Conservation (phyloP, 2,797 vertebrate genomes). For the Poeciliopsis turneri region DNA sequence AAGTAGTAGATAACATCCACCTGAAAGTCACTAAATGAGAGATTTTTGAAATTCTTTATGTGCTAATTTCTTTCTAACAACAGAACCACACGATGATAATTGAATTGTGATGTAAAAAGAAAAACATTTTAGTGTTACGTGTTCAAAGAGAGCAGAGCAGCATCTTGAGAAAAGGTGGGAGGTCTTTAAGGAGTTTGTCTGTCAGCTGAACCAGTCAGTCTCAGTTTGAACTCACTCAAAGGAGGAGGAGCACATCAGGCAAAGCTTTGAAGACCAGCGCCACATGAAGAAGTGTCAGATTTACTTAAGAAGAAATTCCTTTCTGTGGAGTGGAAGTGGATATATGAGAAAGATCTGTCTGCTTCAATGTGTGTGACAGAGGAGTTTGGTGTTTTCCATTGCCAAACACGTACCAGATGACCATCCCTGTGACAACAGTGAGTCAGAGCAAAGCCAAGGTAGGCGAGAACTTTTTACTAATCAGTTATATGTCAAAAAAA, state of each 20-base stretch:
- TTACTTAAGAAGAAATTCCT: slow-evolving; percentile 50
- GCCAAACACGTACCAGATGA: slow-evolving; percentile 85
- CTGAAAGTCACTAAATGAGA: neutral
- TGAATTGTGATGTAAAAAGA: neutral
- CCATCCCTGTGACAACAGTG: slow-evolving; percentile 76
- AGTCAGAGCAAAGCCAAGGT: slow-evolving; percentile 83
- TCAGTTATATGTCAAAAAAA: neutral
- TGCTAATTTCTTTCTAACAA: neutral
- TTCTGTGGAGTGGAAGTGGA: slow-evolving; percentile 64
- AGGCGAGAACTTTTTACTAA: slow-evolving; percentile 58
- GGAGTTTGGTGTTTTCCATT: slow-evolving; percentile 78
- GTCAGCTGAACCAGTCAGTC: slow-evolving; percentile 66
- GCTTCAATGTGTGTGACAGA: slow-evolving; percentile 83
- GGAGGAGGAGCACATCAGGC: slow-evolving; percentile 64
- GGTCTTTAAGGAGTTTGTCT: slow-evolving; percentile 70
- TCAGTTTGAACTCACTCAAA: slow-evolving; percentile 63
- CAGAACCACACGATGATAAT: neutral
- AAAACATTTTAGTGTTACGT: slow-evolving; percentile 8
- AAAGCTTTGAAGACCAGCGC: slow-evolving; percentile 53
- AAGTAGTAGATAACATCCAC: slow-evolving; percentile 23
- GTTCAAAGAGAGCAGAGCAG: slow-evolving; percentile 11
- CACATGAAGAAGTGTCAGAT: slow-evolving; percentile 64
- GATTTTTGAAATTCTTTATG: neutral
- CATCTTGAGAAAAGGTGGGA: slow-evolving; percentile 66
- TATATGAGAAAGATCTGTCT: slow-evolving; percentile 65